phyloP scores from a whole-genome alignment of 2,797 vertebrate genomes.

The Morelia viridis region DNA sequence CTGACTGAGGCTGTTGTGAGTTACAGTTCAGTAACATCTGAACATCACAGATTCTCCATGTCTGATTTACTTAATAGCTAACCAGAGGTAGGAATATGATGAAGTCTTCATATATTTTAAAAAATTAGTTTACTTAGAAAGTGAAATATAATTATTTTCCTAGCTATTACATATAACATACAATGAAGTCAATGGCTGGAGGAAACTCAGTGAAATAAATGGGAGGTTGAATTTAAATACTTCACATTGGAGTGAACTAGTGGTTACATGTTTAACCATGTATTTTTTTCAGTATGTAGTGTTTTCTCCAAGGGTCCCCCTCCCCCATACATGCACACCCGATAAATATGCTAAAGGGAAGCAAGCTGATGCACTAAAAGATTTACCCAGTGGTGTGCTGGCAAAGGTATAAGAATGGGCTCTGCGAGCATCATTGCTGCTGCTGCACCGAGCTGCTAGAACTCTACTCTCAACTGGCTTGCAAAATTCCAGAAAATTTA shows the following conservation, averaged over 20 bases:
- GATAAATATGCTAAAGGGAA: background rate
- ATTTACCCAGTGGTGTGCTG: background rate
- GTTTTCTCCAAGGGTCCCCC: background rate
- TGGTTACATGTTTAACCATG: background rate
- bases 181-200: background rate
- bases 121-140: background rate
- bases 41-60: background rate
- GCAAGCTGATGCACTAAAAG: background rate
- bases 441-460: background rate
- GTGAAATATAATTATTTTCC: background rate
- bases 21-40: background rate
- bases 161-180: background rate
- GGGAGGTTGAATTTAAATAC: background rate
- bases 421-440: background rate
- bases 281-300: background rate
- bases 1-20: background rate
- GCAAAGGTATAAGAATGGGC: background rate
- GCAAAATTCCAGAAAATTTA: background rate
- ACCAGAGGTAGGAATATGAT: background rate
- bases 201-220: background rate
- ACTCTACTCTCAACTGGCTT: background rate
- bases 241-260: background rate
- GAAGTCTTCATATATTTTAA: background rate
- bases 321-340: background rate
- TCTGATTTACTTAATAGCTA: background rate